Conservation (phyloP, 2,797 vertebrate species). For the Pagetopsis macropterus region DNA sequence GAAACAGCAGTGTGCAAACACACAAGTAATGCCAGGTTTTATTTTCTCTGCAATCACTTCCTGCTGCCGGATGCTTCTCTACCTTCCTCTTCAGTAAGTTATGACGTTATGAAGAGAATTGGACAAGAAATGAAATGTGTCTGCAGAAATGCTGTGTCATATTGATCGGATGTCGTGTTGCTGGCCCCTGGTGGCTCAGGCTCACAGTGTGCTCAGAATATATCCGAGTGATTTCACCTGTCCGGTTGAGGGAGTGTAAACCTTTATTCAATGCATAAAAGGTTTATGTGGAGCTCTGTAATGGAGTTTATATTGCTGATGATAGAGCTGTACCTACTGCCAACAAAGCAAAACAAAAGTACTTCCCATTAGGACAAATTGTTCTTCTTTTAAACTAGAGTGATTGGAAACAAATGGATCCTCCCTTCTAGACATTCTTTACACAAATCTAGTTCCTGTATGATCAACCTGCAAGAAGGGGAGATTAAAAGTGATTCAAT, state of each 20-base stretch:
- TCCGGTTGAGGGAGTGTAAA: slow-evolving; percentile 4
- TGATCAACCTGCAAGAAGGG: slow-evolving; percentile 79
- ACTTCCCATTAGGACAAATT: slow-evolving; percentile 1
- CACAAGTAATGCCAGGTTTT: slow-evolving; percentile 44
- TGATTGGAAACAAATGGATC: slow-evolving; percentile 54
- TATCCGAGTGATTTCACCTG: not conserved
- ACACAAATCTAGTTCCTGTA: slow-evolving; percentile 85
- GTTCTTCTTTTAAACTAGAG: slow-evolving; percentile 22
- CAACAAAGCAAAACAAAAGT: slow-evolving; percentile 15
- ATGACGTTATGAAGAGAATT: slow-evolving; percentile 46
- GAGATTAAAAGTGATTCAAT: slow-evolving; percentile 73
- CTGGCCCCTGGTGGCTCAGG: slow-evolving; percentile 76
- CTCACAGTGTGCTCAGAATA: not conserved
- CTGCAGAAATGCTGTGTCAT: not conserved
- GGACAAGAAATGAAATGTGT: slow-evolving; percentile 48
- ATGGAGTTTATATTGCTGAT: slow-evolving; percentile 31
- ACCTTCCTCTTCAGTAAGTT: slow-evolving; percentile 25
- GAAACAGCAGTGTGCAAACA: too few relatives aligned
- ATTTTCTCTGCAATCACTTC: slow-evolving; percentile 48
- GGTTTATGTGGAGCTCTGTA: slow-evolving; percentile 6
- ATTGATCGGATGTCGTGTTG: slow-evolving; percentile 63
- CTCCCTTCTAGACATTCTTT: slow-evolving; percentile 64
- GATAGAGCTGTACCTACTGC: slow-evolving; percentile 10
- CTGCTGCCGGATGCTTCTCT: slow-evolving; percentile 29
- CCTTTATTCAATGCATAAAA: slow-evolving; percentile 17